Percentiles rank a stretch among this genome's conserved stretches.
Evolutionary conservation across 2,113 vertebrate genomes (phyloP).

Genomic region (Nerophis ophidion): DNA sequence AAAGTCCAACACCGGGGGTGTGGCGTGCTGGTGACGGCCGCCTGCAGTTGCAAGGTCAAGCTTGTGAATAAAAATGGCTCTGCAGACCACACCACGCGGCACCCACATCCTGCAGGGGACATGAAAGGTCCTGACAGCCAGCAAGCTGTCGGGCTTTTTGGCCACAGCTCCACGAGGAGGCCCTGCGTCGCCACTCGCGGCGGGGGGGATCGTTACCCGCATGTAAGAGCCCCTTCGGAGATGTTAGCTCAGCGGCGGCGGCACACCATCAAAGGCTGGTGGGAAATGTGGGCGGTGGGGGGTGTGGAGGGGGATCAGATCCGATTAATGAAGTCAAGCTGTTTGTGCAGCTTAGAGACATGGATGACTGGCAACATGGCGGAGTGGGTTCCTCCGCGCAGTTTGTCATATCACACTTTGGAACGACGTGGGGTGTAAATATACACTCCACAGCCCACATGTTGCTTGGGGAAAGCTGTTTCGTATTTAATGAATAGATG

Average conservation of each 20-base stretch:
- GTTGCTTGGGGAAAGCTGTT: too few relatives aligned
- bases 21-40: constrained; percentile 21
- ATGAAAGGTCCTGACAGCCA: constrained; percentile 45
- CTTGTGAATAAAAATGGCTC: constrained; percentile 27
- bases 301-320: constrained; percentile 6
- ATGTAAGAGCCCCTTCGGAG: constrained; percentile 32
- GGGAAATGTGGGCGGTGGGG: not conserved
- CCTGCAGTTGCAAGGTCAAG: constrained; percentile 29
- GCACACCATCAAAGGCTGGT: constrained; percentile 43
- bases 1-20: not conserved
- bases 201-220: constrained; percentile 29
- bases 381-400: constrained; percentile 6
- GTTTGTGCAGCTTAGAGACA: constrained; percentile 34
- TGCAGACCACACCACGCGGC: constrained; percentile 8
- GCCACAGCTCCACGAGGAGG: constrained; percentile 16
- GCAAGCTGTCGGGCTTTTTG: constrained; percentile 6
- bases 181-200: constrained; percentile 29
- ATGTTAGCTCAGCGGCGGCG: constrained; percentile 23
- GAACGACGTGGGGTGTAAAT: not conserved
- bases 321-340: constrained; percentile 50
- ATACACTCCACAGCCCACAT: too few relatives aligned
- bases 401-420: constrained; percentile 2
- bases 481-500: too few relatives aligned
- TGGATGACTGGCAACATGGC: constrained; percentile 21
- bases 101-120: constrained; percentile 18